Evolutionary conservation across 2,797 vertebrate species (phyloP).

Genomic region (Myotis findleyi): DNA sequence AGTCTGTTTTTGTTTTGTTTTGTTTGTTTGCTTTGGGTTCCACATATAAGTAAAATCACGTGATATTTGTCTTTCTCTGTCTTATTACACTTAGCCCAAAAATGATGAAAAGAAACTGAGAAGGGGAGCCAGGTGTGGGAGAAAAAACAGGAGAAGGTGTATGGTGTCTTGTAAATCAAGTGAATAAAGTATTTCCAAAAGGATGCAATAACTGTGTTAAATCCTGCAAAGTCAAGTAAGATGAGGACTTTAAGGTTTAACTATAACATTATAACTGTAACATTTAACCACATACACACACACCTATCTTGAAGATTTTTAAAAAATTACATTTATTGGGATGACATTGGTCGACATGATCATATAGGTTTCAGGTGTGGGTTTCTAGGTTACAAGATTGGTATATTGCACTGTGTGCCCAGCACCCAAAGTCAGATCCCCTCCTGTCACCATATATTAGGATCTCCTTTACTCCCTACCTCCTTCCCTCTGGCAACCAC

Average conservation of each 20-base stretch:
- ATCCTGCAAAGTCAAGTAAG: not conserved
- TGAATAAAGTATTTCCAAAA: slow-evolving; percentile 5
- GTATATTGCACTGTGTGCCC: not conserved
- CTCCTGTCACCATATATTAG: too few species aligned
- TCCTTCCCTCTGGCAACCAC: too few species aligned
- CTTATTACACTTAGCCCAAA: not conserved
- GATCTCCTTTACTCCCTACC: too few species aligned
- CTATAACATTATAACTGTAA: not conserved
- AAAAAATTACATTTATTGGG: too few species aligned
- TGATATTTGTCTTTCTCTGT: not conserved
- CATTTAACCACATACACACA: not conserved
- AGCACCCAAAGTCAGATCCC: too few species aligned
- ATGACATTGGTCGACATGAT: too few species aligned
- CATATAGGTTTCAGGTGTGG: too few species aligned
- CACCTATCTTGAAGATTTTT: too few species aligned
- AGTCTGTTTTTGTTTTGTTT: not conserved
- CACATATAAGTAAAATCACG: not conserved
- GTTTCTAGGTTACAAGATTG: not conserved
- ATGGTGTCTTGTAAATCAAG: not conserved
- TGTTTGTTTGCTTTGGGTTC: not conserved
- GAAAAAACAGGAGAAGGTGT: not conserved
- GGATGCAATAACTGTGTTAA: not conserved
- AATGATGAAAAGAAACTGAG: not conserved
- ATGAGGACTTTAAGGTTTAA: not conserved
- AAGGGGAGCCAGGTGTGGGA: not conserved